Evolutionary conservation across 2,797 vertebrate genomes (phyloP), one percentile per base, ranked within the genome.

Genomic region (Takifugu ocellatus): DNA sequence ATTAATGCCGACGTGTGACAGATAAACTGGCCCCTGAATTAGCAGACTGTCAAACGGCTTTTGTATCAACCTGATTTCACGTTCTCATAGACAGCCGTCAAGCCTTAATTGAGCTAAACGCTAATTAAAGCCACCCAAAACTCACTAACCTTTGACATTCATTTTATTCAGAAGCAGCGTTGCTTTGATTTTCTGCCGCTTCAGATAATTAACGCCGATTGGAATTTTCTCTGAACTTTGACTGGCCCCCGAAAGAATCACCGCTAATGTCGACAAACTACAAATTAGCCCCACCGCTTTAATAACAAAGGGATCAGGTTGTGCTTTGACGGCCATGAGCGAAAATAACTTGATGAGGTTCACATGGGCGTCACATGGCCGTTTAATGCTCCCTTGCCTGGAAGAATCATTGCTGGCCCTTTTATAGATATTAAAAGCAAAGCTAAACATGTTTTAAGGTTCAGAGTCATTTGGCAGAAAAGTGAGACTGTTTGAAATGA

Each of bases 91-190:
- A 60, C 50, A 49, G 51, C 52, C 58, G 50, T 59, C 51, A 57
- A 62, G 15, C 48, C 26, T 24, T 59, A 62, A 54, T 56, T 58
- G 49, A 57, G 25, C 11, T 6, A 51, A 12, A 49, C 14, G 33
- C 51, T 50, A 44, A 61, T 66, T 61, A 59, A 62, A 69, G 47
- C 14, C 2, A 12, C 46, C 36, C 49, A 49, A 25, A 62, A 14
- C 49, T 31, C 45, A 45, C 16, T 55, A 49, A 68, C 51, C 51
- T 55, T 36, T 54, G 31, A 59, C 14, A 25, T 45, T 16, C 49
- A 49, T 39, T 54, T 58, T 57, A 52, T 65, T 51, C 29, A 56
- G 43, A 33, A 67, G 49, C 31, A 21, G 47, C 53, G 52, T 29
- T 49, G 16, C 46, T 59, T 45, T 14, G 56, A 53, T 63, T 59